Evolutionary conservation across 2,888 invertebrate species (phyloP).

Genomic region (Parascotia fuliginaria): DNA sequence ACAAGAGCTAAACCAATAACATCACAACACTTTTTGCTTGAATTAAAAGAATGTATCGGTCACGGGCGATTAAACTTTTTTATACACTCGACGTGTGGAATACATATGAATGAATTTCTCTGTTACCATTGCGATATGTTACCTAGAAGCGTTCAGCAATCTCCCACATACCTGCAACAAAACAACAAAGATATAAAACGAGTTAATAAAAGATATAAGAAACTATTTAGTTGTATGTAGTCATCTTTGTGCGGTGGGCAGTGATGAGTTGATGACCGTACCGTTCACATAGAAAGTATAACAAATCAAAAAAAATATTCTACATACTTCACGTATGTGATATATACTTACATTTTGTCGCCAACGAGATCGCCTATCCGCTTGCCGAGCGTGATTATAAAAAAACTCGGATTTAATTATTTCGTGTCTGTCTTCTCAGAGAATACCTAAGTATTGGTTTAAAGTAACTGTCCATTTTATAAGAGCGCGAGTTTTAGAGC

Average conservation of each 20-base stretch:
- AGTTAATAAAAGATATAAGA: neutral
- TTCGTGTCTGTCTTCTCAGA: too few relatives aligned
- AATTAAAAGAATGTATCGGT: slow-evolving; percentile 3
- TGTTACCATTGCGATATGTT: slow-evolving; percentile 15
- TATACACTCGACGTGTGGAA: neutral
- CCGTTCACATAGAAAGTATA: too few relatives aligned
- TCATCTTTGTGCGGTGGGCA: neutral
- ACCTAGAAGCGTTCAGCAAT: slow-evolving; percentile 14
- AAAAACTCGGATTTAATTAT: too few relatives aligned
- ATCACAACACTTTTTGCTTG: neutral
- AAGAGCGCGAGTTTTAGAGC: too few relatives aligned
- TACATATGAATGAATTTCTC: slow-evolving; percentile 8
- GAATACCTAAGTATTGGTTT: too few relatives aligned
- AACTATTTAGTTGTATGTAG: neutral
- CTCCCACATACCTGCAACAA: slow-evolving; percentile 35
- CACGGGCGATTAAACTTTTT: slow-evolving; percentile 4
- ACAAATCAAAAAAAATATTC: too few relatives aligned
- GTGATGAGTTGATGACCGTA: too few relatives aligned
- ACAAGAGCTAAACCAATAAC: neutral
- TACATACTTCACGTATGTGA: too few relatives aligned
- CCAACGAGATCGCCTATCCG: too few relatives aligned
- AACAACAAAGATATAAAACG: slow-evolving; percentile 14
- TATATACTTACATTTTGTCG: too few relatives aligned
- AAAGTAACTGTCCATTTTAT: too few relatives aligned
- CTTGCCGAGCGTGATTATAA: too few relatives aligned